Evolutionary conservation across 2,113 vertebrate genomes (phyloP).

Genomic region (Anguilla japonica): DNA sequence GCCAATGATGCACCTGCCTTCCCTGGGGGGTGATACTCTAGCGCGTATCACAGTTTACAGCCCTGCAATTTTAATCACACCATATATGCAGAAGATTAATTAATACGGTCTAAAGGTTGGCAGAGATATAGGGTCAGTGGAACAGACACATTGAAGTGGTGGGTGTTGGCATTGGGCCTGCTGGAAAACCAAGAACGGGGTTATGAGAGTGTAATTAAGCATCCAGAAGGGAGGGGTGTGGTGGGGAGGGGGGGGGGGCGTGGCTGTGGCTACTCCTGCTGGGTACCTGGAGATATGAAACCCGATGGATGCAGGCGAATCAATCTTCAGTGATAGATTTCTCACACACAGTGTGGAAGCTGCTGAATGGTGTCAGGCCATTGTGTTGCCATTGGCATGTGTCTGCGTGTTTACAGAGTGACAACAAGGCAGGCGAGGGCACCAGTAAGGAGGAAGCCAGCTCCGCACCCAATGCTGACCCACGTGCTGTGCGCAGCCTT

Average conservation of each 20-base stretch:
- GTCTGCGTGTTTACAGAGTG: slow-evolving; percentile 34
- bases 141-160: background rate
- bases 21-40: background rate
- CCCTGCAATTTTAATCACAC: background rate
- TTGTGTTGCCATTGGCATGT: background rate
- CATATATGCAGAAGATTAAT: background rate
- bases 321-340: background rate
- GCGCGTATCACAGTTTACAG: background rate
- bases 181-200: background rate
- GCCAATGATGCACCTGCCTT: background rate
- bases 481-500: slow-evolving; percentile 54
- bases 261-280: background rate
- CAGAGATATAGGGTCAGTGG: background rate
- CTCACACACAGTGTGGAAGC: too few species aligned
- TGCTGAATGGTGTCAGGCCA: too few species aligned
- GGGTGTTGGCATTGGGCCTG: background rate
- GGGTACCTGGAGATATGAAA: background rate
- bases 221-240: background rate
- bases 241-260: background rate
- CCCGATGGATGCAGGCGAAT: background rate
- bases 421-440: slow-evolving; percentile 20
- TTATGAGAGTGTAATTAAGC: background rate
- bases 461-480: slow-evolving; percentile 24
- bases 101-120: background rate
- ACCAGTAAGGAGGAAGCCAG: slow-evolving; percentile 13